Conservation (phyloP, 2,888 invertebrate species). For the Neria commutata region DNA sequence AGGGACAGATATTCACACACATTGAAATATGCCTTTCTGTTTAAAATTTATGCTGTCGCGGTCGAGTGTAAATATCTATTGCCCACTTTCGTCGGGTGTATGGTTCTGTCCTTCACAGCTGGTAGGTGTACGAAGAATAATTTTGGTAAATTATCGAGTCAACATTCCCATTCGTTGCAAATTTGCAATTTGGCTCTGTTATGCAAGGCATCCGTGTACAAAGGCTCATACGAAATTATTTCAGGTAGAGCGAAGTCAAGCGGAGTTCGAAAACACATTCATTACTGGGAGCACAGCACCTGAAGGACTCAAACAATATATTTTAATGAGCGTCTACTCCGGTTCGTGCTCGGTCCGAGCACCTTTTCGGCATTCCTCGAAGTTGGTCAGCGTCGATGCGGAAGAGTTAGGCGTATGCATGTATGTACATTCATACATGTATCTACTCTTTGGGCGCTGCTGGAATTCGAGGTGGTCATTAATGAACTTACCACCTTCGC, state of each 20-base stretch:
- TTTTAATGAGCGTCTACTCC: conserved; percentile 15
- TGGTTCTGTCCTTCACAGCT: too few relatives aligned
- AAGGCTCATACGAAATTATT: background rate
- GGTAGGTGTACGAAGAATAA: conserved; percentile 5
- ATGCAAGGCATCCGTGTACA: background rate
- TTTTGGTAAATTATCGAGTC: conserved; percentile 35
- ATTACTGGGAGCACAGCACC: conserved; percentile 13
- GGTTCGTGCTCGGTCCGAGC: background rate
- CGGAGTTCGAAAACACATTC: conserved; percentile 10
- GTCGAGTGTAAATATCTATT: too few relatives aligned
- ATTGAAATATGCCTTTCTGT: too few relatives aligned
- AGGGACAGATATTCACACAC: too few relatives aligned
- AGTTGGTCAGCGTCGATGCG: background rate
- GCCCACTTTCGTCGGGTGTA: too few relatives aligned
- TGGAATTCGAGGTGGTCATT: background rate
- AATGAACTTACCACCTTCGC: background rate
- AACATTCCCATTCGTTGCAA: conserved; percentile 27
- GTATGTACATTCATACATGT: background rate
- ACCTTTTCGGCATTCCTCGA: background rate
- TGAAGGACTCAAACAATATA: conserved; percentile 20
- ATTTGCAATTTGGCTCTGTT: background rate
- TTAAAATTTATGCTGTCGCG: too few relatives aligned
- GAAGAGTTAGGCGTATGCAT: background rate
- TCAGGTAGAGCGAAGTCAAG: background rate
- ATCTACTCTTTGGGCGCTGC: conserved; percentile 3